A percentile compares a stretch with the other conserved stretches of the same genome.
Evolutionary conservation across 1,140 invertebrate species (phyloP).

Genomic region (Macrobrachium rosenbergii): DNA sequence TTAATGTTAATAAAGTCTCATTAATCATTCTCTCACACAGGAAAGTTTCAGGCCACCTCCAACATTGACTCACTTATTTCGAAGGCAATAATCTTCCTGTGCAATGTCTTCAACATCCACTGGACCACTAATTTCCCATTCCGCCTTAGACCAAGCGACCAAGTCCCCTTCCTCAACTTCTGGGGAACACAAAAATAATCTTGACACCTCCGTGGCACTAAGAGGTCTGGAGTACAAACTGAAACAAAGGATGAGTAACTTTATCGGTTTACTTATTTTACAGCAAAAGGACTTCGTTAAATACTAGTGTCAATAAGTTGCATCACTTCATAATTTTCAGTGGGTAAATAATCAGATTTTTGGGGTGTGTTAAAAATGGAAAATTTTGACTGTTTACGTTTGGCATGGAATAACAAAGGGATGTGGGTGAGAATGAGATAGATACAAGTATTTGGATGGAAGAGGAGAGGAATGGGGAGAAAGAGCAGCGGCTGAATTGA

Average conservation of each 20-base stretch:
- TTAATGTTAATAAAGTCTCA: no score
- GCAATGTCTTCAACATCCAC: constrained; percentile 4
- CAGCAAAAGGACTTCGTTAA: no score
- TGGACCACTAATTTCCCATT: constrained; percentile 20
- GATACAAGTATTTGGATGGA: no score
- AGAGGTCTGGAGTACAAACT: constrained; percentile 44
- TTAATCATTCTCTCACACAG: no score
- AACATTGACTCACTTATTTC: neutral
- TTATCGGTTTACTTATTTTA: neutral
- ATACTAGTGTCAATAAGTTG: no score
- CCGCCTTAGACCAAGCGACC: constrained; percentile 5
- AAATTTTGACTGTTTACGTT: no score
- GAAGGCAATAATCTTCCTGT: constrained; percentile 11
- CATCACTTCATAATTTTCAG: no score
- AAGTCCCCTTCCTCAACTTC: constrained; percentile 25
- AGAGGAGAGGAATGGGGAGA: no score
- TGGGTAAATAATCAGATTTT: neutral
- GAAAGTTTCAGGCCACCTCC: neutral
- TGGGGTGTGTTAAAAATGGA: neutral
- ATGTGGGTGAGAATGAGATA: no score
- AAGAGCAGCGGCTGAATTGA: no score
- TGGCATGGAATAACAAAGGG: no score
- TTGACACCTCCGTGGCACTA: constrained; percentile 22
- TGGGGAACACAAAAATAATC: neutral
- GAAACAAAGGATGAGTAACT: neutral